Base-by-base conservation (phyloP, 2,888 invertebrate species). In the Patella depressa region DNA sequence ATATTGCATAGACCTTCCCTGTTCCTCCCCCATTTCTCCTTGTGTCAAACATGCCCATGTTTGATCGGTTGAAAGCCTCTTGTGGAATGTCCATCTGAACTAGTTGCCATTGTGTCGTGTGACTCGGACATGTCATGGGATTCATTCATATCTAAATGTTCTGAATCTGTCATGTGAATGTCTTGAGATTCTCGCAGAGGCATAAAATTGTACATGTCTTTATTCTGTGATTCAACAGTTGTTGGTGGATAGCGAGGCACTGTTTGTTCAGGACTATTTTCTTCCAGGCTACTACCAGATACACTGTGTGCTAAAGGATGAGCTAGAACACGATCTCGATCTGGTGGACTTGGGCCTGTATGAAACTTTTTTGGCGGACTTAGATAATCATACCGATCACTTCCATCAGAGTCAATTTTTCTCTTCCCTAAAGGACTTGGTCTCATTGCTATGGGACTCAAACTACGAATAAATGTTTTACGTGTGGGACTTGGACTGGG, bases 401-500 rank as follows among this genome's bases (percentile, higher is more conserved):
- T 83, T 59, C 85, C 84, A 76, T 88, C 88, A 29, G 83, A 79
- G 45, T 89, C 84, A 89, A 90, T 88, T 85, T 91, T 91, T 75
- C 92, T 84, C 82, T 92, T 92, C 12, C 90, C 84, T 5, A 86
- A 74, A n/a, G 87, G 85, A 80, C 86, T 85, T 59, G 96, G 95
- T 76, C 96, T 93, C 92, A 96, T 94, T 15, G 96, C 94, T 85
- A 97, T 97, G 0, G 97, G 97, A 82, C 97, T 97, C 86, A 97
- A 94, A 85, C 97, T 97, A 78, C 92, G 87, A 65, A 95, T 94
- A 91, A 95, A 96, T 74, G 94, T 94, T 86, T 95, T 96, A 81
- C 97, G 93, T 53, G 96, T 96, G 3, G 97, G 97, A 82, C 96
- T 96, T 34, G 96, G 96, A 12, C 96, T 96, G 65, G 95, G 94